Evolutionary conservation across 2,888 invertebrate species (phyloP).

Genomic region (Petrolisthes manimaculis): DNA sequence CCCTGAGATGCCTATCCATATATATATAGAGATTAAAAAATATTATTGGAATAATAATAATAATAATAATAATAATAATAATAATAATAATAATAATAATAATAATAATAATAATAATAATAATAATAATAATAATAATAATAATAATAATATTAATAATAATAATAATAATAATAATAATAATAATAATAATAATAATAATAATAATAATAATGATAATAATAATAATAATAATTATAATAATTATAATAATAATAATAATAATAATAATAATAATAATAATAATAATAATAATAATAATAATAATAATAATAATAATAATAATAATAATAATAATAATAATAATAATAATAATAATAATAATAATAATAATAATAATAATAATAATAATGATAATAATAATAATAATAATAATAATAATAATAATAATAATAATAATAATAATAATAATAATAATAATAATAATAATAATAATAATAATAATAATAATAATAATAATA

Average conservation of each 20-base stretch:
- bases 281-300: slow-evolving; percentile 7
- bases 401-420: slow-evolving; percentile 7
- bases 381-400: slow-evolving; percentile 4
- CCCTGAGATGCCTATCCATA: too few relatives aligned
- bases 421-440: slow-evolving; percentile 7
- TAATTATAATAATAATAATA: slow-evolving; percentile 4
- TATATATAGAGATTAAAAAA: too few relatives aligned
- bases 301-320: slow-evolving; percentile 7
- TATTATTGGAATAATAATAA: background rate
- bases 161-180: too few relatives aligned
- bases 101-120: too few relatives aligned
- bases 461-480: slow-evolving; percentile 7
- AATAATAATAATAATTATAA: slow-evolving; percentile 4
- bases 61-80: too few relatives aligned
- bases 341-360: slow-evolving; percentile 4
- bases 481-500: slow-evolving; percentile 7
- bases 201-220: background rate
- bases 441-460: slow-evolving; percentile 7
- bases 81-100: too few relatives aligned
- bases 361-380: slow-evolving; percentile 4
- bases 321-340: slow-evolving; percentile 7
- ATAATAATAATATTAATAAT: too few relatives aligned
- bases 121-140: too few relatives aligned
- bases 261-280: slow-evolving; percentile 7
- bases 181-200: too few relatives aligned